phyloP scores from a whole-genome alignment of 2,797 vertebrate genomes.

The Anguilla pacifica region DNA sequence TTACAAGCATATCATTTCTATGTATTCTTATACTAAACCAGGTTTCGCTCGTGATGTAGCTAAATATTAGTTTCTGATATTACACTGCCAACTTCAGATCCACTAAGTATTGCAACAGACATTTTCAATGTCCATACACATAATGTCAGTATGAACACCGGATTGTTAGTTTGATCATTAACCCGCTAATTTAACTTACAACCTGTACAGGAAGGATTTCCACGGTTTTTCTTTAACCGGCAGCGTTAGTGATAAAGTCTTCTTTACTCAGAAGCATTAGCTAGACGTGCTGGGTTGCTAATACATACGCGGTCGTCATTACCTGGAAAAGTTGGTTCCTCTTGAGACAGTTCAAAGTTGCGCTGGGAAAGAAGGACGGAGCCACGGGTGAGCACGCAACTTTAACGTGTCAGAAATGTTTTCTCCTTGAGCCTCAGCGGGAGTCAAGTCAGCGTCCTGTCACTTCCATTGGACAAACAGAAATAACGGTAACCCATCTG shows the following conservation, averaged over 20 bases:
- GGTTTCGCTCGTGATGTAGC: conserved; percentile 42
- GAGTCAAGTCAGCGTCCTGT: conserved; percentile 18
- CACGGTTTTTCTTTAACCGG: neutral
- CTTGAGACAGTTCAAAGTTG: conserved; percentile 17
- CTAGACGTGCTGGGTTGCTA: neutral
- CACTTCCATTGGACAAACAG: neutral
- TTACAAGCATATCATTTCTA: conserved; percentile 56
- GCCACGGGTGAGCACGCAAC: conserved; percentile 40
- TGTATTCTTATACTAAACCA: conserved; percentile 53
- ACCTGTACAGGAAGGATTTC: neutral
- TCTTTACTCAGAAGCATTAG: neutral
- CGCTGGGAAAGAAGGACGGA: conserved; percentile 38
- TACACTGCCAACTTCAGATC: conserved; percentile 48
- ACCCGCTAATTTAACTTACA: neutral
- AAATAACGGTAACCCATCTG: conserved; percentile 53
- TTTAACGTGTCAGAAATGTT: conserved; percentile 46
- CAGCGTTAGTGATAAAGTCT: neutral
- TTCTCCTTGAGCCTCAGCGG: conserved; percentile 17
- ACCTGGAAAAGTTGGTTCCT: conserved; percentile 48
- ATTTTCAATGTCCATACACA: neutral
- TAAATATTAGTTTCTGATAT: too few relatives aligned
- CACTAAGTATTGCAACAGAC: conserved; percentile 4
- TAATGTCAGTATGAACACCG: neutral
- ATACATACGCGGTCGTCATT: conserved; percentile 29
- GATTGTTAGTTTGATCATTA: neutral